phyloP scores from a whole-genome alignment of 35 echinoderm and acorn worm genomes.

The Stichopus chloronotus region DNA sequence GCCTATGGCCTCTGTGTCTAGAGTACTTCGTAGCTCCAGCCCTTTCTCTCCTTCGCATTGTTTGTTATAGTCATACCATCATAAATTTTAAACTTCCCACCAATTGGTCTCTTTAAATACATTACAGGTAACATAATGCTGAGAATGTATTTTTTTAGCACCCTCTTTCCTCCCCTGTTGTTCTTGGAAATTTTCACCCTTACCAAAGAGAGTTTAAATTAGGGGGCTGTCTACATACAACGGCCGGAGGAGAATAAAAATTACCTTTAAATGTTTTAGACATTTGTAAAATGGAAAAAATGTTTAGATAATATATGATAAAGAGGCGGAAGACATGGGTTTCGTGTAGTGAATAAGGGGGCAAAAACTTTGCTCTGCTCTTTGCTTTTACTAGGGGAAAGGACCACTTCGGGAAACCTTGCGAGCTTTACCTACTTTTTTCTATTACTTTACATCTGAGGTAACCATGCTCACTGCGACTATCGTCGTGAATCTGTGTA shows the following conservation, averaged over 20 bases:
- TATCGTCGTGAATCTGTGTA: background rate
- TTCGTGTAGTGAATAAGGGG: background rate
- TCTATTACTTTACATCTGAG: background rate
- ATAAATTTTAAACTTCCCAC: no score
- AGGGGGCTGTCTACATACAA: background rate
- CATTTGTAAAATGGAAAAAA: slow-evolving; percentile 14
- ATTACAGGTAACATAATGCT: background rate
- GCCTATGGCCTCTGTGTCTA: no score
- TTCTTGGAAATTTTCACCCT: background rate
- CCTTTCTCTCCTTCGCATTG: no score
- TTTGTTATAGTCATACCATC: no score
- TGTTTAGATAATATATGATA: background rate
- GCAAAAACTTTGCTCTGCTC: background rate
- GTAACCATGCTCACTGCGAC: background rate
- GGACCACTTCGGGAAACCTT: background rate
- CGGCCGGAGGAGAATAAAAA: background rate
- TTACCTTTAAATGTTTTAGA: background rate
- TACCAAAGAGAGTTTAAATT: slow-evolving; percentile 20
- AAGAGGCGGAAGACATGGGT: background rate
- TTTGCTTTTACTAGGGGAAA: background rate
- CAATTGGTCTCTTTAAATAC: background rate
- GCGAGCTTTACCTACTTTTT: background rate
- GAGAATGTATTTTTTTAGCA: background rate
- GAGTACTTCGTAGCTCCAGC: background rate
- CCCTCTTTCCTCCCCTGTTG: background rate